Conservation (phyloP, 2,888 invertebrate species). For the Lobophora halterata region DNA sequence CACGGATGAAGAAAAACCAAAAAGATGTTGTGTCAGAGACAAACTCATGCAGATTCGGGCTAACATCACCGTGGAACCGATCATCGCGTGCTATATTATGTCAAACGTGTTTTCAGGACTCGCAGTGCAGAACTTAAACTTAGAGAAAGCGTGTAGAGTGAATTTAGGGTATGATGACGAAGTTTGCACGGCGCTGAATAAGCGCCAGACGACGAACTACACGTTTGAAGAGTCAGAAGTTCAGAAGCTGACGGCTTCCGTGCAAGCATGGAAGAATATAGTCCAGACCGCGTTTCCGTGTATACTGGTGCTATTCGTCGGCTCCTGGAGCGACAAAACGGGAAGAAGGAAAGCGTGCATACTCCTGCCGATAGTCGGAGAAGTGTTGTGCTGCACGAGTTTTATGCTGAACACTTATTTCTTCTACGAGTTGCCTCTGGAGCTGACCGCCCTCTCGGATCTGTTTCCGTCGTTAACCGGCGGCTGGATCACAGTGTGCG, state of each 20-base stretch:
- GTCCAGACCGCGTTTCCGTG: constrained; percentile 80
- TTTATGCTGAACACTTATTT: constrained; percentile 80
- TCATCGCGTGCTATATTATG: constrained; percentile 85
- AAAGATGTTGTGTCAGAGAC: constrained; percentile 54
- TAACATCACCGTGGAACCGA: constrained; percentile 85
- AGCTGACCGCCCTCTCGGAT: constrained; percentile 78
- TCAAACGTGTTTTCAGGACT: constrained; percentile 86
- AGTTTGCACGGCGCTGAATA: constrained; percentile 87
- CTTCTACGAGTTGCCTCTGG: constrained; percentile 80
- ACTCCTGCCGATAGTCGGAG: constrained; percentile 78
- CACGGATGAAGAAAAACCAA: constrained; percentile 54
- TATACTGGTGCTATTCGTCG: constrained; percentile 78
- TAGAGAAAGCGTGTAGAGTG: constrained; percentile 92
- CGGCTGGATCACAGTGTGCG: constrained; percentile 81
- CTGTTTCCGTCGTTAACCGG: constrained; percentile 80
- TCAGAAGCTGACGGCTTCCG: constrained; percentile 80
- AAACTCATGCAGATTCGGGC: constrained; percentile 76
- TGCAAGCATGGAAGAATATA: constrained; percentile 80
- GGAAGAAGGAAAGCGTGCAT: constrained; percentile 81
- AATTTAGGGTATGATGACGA: constrained; percentile 87
- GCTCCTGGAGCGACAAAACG: constrained; percentile 83
- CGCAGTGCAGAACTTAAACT: constrained; percentile 90
- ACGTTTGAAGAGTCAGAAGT: constrained; percentile 84
- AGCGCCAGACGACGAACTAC: constrained; percentile 86
- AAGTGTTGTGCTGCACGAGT: constrained; percentile 74